Conservation (phyloP, 2,113 vertebrate species). For the Lamprotornis superbus region DNA sequence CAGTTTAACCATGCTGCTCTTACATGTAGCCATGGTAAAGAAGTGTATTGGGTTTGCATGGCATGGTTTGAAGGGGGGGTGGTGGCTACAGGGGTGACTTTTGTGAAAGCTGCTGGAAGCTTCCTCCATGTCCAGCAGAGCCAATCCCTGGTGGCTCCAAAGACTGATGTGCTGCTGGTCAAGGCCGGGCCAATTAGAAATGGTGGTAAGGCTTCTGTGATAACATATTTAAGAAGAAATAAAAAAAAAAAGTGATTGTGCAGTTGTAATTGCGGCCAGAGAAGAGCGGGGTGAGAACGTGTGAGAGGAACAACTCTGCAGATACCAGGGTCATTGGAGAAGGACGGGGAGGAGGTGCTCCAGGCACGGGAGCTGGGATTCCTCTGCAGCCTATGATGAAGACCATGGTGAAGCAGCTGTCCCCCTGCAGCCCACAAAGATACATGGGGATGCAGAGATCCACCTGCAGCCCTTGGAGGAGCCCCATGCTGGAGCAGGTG, state of each 20-base stretch:
- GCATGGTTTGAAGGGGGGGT: background rate
- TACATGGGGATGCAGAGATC: background rate
- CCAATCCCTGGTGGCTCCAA: background rate
- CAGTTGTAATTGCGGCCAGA: background rate
- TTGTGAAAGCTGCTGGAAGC: background rate
- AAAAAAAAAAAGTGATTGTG: background rate
- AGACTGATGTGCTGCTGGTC: background rate
- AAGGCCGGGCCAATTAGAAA: background rate
- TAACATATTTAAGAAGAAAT: background rate
- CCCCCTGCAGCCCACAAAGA: background rate
- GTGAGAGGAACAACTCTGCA: background rate
- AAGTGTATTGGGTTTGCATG: background rate
- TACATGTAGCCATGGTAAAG: background rate
- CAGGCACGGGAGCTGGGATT: background rate
- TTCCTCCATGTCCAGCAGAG: background rate
- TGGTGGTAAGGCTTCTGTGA: background rate
- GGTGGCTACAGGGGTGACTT: background rate
- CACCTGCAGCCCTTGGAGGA: background rate
- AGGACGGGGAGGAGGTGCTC: background rate
- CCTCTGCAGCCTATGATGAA: background rate
- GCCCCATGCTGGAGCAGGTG: background rate
- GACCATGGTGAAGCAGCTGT: background rate
- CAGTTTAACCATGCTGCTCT: background rate
- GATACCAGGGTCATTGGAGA: background rate
- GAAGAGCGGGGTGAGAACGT: background rate